Conservation (phyloP, 2,113 vertebrate genomes). For the Astur gentilis region DNA sequence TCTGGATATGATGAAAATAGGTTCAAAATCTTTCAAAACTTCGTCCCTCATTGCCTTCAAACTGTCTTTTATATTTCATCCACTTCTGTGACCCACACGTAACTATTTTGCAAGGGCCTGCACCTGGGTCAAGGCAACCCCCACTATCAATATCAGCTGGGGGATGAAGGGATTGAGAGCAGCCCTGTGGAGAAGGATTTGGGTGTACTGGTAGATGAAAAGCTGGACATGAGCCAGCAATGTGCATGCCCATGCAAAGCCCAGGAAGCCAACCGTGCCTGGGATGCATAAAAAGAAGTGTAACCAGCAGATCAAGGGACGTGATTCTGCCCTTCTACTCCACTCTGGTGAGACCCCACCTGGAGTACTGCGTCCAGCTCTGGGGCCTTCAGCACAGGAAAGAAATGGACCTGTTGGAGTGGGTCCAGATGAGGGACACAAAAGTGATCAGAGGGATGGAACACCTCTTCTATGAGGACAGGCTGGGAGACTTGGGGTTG, state of each 20-base stretch:
- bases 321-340: background rate
- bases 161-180: background rate
- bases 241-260: background rate
- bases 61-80: background rate
- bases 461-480: background rate
- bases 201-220: background rate
- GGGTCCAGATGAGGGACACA: background rate
- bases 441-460: background rate
- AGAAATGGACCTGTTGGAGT: background rate
- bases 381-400: background rate
- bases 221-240: accelerated
- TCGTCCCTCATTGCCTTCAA: background rate
- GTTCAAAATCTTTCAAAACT: background rate
- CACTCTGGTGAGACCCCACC: background rate
- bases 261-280: background rate
- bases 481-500: background rate
- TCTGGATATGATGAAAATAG: background rate
- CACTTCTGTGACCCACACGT: background rate
- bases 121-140: background rate
- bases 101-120: background rate
- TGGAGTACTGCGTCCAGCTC: background rate
- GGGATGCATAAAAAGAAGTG: background rate
- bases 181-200: background rate
- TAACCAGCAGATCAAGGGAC: background rate
- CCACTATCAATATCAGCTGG: accelerated